Conservation (phyloP, 2,113 vertebrate genomes). For the Sclerurus mexicanus region DNA sequence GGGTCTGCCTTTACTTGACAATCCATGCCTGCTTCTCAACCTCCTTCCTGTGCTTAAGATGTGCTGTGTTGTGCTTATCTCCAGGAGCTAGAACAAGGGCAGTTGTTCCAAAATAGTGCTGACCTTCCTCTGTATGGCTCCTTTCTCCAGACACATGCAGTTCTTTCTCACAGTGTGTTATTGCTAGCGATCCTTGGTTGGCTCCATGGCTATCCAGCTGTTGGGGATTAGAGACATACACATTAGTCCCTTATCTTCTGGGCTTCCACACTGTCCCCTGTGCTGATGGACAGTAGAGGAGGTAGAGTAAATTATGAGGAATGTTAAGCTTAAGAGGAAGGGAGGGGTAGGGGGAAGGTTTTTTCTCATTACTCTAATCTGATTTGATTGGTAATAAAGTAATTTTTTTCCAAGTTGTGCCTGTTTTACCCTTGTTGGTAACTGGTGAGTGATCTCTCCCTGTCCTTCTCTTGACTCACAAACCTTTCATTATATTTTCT, state of each 20-base stretch:
- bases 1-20: accelerated
- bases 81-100: neutral
- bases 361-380: neutral
- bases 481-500: neutral
- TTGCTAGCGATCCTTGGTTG: neutral
- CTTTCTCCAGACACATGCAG: neutral
- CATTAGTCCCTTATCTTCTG: neutral
- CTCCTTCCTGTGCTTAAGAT: neutral
- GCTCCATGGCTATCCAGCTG: neutral
- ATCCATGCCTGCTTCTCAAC: neutral
- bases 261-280: neutral
- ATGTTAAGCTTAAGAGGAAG: neutral
- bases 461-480: neutral
- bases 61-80: neutral
- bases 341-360: accelerated
- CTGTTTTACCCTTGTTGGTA: neutral
- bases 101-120: neutral
- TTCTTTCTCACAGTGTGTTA: neutral
- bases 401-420: neutral
- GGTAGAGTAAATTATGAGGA: neutral
- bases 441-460: neutral
- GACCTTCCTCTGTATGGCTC: neutral
- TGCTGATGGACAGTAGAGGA: neutral
- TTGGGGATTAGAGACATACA: neutral
- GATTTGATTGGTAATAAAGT: neutral